Conservation (phyloP, 2,888 invertebrate genomes). For the Bugulina stolonifera region DNA sequence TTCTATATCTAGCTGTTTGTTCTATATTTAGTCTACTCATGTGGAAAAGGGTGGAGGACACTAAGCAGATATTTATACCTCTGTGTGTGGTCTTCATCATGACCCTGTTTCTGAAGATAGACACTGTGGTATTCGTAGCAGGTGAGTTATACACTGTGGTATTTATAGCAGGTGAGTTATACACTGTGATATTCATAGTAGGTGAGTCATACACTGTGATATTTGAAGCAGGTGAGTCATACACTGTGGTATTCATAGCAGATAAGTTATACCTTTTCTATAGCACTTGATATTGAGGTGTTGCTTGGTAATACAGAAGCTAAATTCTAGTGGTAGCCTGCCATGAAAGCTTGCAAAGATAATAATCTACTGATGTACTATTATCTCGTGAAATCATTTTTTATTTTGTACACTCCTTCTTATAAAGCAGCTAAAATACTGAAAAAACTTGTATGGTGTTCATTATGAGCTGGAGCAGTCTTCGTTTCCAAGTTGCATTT, state of each 20-base stretch:
- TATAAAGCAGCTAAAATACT: too few relatives aligned
- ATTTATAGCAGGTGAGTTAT: not conserved
- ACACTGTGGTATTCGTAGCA: not conserved
- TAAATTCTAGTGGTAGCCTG: too few relatives aligned
- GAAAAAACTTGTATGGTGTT: too few relatives aligned
- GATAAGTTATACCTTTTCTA: not conserved
- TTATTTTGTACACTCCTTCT: too few relatives aligned
- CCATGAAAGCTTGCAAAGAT: too few relatives aligned
- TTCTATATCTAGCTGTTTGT: not conserved
- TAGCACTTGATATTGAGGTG: not conserved
- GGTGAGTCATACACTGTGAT: not conserved
- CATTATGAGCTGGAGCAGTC: too few relatives aligned
- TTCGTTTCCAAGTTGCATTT: too few relatives aligned
- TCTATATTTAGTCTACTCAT: conserved; percentile 47
- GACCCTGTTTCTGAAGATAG: conserved; percentile 35
- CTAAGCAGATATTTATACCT: conserved; percentile 42
- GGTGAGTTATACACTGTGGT: not conserved
- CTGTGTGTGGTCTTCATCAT: conserved; percentile 42
- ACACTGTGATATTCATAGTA: not conserved
- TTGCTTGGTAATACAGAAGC: too few relatives aligned
- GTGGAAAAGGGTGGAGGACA: conserved; percentile 49
- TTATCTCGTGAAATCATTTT: too few relatives aligned
- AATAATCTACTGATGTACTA: too few relatives aligned
- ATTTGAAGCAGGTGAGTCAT: not conserved
- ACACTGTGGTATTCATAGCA: not conserved